Conservation (phyloP, 2,797 vertebrate genomes). For the Micropoecilia bifurca region DNA sequence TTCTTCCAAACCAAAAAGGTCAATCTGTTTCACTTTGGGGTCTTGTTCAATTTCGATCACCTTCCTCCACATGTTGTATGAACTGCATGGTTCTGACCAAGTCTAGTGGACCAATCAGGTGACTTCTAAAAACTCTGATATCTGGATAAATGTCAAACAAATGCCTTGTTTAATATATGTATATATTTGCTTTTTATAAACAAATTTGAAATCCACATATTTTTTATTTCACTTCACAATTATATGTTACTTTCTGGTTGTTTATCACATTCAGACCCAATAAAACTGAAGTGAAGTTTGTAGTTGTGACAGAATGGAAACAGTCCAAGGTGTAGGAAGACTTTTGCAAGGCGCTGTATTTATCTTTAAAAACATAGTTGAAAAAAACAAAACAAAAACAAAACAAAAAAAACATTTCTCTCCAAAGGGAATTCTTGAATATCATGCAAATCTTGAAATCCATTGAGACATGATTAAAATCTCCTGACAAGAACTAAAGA, state of each 20-base stretch:
- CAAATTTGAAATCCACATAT: not conserved
- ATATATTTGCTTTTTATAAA: not conserved
- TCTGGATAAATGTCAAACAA: not conserved
- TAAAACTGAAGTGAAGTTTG: not conserved
- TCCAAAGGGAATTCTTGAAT: not conserved
- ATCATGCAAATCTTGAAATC: not conserved
- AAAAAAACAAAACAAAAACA: not conserved
- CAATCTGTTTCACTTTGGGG: not conserved
- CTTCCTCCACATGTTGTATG: not conserved
- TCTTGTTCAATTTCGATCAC: not conserved
- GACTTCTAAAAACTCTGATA: not conserved
- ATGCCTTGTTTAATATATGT: not conserved
- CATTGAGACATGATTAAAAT: not conserved
- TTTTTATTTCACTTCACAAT: not conserved
- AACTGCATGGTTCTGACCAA: not conserved
- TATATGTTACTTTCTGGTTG: not conserved
- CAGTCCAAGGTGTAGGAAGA: not conserved
- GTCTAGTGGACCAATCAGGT: not conserved
- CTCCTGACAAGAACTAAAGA: conserved; percentile 10
- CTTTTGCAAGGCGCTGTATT: not conserved
- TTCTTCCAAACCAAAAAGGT: not conserved
- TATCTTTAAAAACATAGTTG: not conserved
- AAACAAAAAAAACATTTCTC: not conserved
- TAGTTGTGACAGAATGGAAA: not conserved
- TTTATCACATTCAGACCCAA: not conserved